Percentiles rank a stretch among this genome's conserved stretches.
These are phyloP conservation scores for Aphaenogaster floridana DNA, from an alignment of 1,140 invertebrate genomes.

Conservation along the genomic window DNA sequence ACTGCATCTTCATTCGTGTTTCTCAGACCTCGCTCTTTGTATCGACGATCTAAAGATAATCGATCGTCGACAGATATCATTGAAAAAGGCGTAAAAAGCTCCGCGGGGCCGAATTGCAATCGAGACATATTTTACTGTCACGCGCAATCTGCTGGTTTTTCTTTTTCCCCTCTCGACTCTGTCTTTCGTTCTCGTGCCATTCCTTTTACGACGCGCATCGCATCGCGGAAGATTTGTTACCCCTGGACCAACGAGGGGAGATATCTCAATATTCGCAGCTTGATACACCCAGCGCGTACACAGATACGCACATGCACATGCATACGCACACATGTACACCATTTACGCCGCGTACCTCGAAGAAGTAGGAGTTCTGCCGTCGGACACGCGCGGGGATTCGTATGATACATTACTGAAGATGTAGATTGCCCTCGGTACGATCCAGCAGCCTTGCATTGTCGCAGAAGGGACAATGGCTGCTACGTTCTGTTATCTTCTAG, in stretches of 20 bases:
- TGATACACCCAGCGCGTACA: slow-evolving; percentile 73
- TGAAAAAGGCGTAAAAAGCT: slow-evolving; percentile 26
- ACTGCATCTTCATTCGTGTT: neutral
- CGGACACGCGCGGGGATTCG: slow-evolving; percentile 66
- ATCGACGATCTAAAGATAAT: neutral
- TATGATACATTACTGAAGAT: slow-evolving; percentile 85
- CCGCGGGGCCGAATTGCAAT: slow-evolving; percentile 21
- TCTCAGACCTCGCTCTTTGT: neutral
- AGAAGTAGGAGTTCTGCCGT: slow-evolving; percentile 67
- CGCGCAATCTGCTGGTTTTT: slow-evolving; percentile 16
- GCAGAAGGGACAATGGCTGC: slow-evolving; percentile 80
- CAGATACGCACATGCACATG: neutral
- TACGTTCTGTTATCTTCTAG: slow-evolving; percentile 69
- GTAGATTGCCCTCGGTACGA: slow-evolving; percentile 82
- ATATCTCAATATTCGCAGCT: slow-evolving; percentile 79
- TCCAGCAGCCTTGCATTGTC: slow-evolving; percentile 82
- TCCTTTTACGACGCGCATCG: slow-evolving; percentile 54
- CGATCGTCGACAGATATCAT: neutral
- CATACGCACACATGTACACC: slow-evolving; percentile 11
- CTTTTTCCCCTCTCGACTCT: neutral
- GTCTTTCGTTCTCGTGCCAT: slow-evolving; percentile 28
- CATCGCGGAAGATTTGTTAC: slow-evolving; percentile 48
- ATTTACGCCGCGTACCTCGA: slow-evolving; percentile 8
- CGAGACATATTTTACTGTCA: slow-evolving; percentile 57
- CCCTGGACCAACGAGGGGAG: slow-evolving; percentile 32